Evolutionary conservation across 2,113 vertebrate species (phyloP), one percentile per base, ranked within the genome.

Genomic region (Chionodraco myersi): DNA sequence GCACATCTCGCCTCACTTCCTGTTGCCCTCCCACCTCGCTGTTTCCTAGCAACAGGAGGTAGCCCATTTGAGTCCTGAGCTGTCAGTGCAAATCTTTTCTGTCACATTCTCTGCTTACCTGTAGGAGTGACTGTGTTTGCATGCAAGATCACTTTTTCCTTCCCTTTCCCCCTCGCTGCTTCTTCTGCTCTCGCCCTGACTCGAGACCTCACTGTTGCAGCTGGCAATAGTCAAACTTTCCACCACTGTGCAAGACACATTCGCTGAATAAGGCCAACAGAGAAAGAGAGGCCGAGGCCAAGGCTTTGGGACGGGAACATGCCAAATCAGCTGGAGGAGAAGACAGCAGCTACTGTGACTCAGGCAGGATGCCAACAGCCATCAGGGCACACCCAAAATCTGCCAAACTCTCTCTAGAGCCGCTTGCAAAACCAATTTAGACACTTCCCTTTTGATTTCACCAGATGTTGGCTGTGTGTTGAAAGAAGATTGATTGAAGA

Each of bases 1-100:
- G 86, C 89, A 89, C 88, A 89, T 85, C 92, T 93, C 89, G 78
- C 75, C 75, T 90, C 86, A 91, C 93, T 94, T 95, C 94, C 95
- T 95, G 94, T 86, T 82, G 62, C 78, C 83, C 88, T 81, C 79
- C 83, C 65, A 73, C 79, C 52, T 45, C 45, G 1, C 21, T 0
- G 84, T 94, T 67, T 86, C 94, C 88, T 80, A 91, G 92, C 92
- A 95, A 94, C 93, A 80, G 85, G 90, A 94, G 81, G 80, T 83
- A 91, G 89, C 81, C 76, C 77, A 68, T 83, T 86, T 72, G 36
- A 79, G 68, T 57, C 74, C 49, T 2, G 34, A 61, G 45, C 58
- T 66, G 72, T 67, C 58, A 44, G 6, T 5, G 23, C 15, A 41
- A 12, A 2, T 57, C 10, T 11, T 34, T 6, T 11, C 34, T 12